Evolutionary conservation across 2,113 vertebrate genomes (phyloP).

Genomic region (Suricata suricatta): DNA sequence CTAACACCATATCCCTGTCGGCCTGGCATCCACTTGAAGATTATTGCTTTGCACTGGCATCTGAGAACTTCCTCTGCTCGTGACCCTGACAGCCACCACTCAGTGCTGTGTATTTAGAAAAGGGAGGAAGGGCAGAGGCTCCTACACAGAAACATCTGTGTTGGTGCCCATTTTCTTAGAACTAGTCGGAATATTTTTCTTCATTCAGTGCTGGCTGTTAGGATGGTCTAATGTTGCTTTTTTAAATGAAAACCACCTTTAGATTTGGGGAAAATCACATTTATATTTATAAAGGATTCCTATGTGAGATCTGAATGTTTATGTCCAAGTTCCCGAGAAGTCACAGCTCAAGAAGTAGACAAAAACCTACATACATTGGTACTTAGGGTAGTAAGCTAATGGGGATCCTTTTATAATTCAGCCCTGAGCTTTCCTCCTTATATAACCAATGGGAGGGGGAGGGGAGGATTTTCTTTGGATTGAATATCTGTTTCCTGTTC

Average conservation of each 20-base stretch:
- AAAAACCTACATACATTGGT: neutral
- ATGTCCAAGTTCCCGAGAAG: neutral
- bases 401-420: slow-evolving; percentile 49
- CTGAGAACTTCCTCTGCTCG: slow-evolving; percentile 69
- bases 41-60: slow-evolving; percentile 68
- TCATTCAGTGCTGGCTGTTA: slow-evolving; percentile 17
- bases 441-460: slow-evolving; percentile 30
- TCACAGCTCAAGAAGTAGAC: slow-evolving; percentile 39
- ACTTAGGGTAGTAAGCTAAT: slow-evolving; percentile 32
- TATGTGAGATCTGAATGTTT: slow-evolving; percentile 54
- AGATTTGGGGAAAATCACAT: slow-evolving; percentile 28
- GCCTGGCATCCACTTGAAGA: slow-evolving; percentile 70
- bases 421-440: slow-evolving; percentile 29
- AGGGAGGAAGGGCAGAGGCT: slow-evolving; percentile 35
- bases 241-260: slow-evolving; percentile 68
- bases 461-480: slow-evolving; percentile 58
- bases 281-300: slow-evolving; percentile 53
- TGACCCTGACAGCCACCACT: slow-evolving; percentile 56
- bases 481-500: slow-evolving; percentile 74
- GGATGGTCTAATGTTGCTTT: slow-evolving; percentile 42
- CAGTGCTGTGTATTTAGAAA: slow-evolving; percentile 57
- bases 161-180: slow-evolving; percentile 55
- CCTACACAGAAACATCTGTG: slow-evolving; percentile 55
- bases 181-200: slow-evolving; percentile 54
- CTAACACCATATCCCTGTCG: slow-evolving; percentile 62